Percentiles rank a stretch among this genome's conserved stretches.
Conservation (phyloP, 1,140 invertebrate species). For the Lepidurus packardi region DNA sequence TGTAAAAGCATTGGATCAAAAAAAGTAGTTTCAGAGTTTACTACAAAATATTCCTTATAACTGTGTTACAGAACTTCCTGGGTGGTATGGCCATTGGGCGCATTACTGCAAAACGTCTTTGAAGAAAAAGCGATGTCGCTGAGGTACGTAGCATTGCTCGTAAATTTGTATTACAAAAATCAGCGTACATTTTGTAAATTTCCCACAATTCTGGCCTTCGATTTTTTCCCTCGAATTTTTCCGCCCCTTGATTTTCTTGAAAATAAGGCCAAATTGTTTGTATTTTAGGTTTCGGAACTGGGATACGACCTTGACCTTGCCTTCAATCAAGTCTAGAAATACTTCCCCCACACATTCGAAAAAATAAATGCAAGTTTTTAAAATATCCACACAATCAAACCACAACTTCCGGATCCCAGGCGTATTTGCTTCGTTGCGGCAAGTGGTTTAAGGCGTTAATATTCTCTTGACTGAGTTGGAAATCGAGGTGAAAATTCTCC, state of each 20-base stretch:
- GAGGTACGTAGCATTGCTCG: background rate
- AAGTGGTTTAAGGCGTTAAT: conserved; percentile 55
- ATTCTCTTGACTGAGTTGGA: conserved; percentile 52
- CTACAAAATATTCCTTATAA: background rate
- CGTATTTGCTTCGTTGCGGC: conserved; percentile 54
- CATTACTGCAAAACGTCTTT: conserved; percentile 33
- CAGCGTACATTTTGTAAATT: too few relatives aligned
- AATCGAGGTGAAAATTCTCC: conserved; percentile 61
- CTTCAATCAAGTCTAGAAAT: conserved; percentile 23
- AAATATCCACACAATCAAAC: conserved; percentile 21
- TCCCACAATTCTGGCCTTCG: too few relatives aligned
- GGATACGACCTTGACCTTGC: conserved; percentile 29
- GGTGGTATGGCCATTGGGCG: conserved; percentile 34
- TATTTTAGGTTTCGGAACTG: conserved; percentile 29
- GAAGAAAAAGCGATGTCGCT: conserved; percentile 24
- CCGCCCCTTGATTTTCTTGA: too few relatives aligned
- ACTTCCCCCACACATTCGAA: background rate
- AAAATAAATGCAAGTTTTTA: conserved; percentile 8
- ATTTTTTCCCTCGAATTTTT: too few relatives aligned
- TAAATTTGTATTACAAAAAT: background rate
- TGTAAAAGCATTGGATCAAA: too few relatives aligned
- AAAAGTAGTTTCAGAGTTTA: background rate
- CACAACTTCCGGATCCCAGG: conserved; percentile 58
- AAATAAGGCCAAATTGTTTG: background rate
- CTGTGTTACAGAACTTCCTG: conserved; percentile 26